Percentiles rank a stretch among this genome's conserved stretches.
These are phyloP conservation scores for Apamea sordens DNA, from an alignment of 2,888 invertebrate species.

Conservation along the genomic window DNA sequence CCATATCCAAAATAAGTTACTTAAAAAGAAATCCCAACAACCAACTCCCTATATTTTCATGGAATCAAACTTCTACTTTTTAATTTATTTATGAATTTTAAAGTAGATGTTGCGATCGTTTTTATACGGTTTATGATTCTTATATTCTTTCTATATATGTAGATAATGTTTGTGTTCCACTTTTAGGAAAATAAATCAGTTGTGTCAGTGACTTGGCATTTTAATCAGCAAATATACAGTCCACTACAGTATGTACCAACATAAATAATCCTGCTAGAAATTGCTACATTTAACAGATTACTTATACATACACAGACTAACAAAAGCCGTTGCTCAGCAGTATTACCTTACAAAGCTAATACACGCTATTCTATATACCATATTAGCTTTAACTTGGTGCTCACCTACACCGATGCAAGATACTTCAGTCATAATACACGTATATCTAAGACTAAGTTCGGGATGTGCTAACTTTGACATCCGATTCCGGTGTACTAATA, in stretches of 20 bases:
- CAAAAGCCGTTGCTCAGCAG: not conserved
- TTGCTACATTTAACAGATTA: not conserved
- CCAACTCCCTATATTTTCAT: not conserved
- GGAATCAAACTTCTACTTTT: not conserved
- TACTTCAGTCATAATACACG: constrained; percentile 19
- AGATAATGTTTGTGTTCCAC: not conserved
- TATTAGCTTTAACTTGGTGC: constrained; percentile 1
- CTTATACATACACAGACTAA: not conserved
- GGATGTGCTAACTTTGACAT: constrained; percentile 38
- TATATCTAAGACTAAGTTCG: constrained; percentile 24
- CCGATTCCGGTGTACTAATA: constrained; percentile 23
- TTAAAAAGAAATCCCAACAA: too few relatives aligned
- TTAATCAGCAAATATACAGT: not conserved
- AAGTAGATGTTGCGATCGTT: not conserved
- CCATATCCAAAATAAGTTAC: not conserved
- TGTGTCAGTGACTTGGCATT: not conserved
- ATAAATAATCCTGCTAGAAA: not conserved
- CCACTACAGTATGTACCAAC: too few relatives aligned
- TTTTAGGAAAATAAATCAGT: not conserved
- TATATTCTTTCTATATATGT: not conserved
- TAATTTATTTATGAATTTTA: not conserved
- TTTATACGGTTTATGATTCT: not conserved
- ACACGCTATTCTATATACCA: constrained; percentile 8
- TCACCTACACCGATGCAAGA: not conserved
- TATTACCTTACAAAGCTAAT: constrained; percentile 22